Percentiles rank a stretch among this genome's conserved stretches.
Evolutionary conservation across 1,140 invertebrate species (phyloP).

Genomic region (Caerostris darwini): DNA sequence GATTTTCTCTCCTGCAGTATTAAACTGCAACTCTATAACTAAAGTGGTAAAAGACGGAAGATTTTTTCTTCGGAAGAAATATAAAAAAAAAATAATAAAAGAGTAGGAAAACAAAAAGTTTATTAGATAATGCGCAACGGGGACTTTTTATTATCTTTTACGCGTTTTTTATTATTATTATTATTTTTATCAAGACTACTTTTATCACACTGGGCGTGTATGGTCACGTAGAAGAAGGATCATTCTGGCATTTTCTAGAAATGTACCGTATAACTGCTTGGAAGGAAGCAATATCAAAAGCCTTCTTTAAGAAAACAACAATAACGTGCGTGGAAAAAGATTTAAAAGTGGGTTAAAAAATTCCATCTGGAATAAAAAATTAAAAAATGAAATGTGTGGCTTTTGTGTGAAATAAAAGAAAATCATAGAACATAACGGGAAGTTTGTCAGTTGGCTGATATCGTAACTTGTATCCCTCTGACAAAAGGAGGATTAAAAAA

Average conservation of each 20-base stretch:
- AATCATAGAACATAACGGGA: background rate
- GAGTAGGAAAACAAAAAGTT: background rate
- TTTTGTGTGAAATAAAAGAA: slow-evolving; percentile 6
- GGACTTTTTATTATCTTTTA: background rate
- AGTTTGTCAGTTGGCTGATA: background rate
- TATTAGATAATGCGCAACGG: background rate
- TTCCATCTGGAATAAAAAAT: background rate
- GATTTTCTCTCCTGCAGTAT: slow-evolving; percentile 6
- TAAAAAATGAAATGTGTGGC: background rate
- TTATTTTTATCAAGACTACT: too few species aligned
- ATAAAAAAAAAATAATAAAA: too few species aligned
- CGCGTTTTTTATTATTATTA: background rate
- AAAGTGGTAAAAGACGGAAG: background rate
- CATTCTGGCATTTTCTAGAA: background rate
- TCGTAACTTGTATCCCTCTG: background rate
- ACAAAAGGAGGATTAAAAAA: background rate
- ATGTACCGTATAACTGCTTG: background rate
- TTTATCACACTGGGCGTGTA: background rate
- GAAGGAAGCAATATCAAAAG: slow-evolving; percentile 23
- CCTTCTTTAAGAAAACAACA: background rate
- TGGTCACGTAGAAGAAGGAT: background rate
- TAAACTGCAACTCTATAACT: slow-evolving; percentile 6
- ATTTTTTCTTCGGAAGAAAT: too few species aligned
- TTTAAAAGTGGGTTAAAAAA: background rate
- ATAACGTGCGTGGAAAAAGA: background rate